Conservation (phyloP, 2,113 vertebrate species). For the Parus major region DNA sequence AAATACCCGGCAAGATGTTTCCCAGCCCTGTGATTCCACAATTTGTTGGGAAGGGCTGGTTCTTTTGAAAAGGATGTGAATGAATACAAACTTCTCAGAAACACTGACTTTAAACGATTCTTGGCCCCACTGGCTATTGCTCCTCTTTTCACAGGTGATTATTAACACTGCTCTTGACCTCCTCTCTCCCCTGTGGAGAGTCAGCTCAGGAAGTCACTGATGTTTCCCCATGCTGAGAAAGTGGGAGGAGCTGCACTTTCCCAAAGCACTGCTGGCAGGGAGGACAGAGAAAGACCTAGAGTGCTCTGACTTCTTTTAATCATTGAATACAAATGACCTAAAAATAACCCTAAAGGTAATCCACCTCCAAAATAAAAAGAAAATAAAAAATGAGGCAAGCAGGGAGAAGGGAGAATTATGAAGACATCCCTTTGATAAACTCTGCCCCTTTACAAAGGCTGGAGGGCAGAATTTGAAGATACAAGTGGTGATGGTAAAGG, state of each 20-base stretch:
- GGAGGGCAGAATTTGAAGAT: background rate
- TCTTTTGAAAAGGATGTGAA: background rate
- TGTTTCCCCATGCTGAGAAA: slow-evolving; percentile 23
- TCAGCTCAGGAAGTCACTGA: slow-evolving; percentile 37
- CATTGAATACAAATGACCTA: background rate
- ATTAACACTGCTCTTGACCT: slow-evolving; percentile 52
- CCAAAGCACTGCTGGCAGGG: background rate
- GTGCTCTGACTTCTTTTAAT: background rate
- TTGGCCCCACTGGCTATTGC: background rate
- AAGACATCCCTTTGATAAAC: background rate
- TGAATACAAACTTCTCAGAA: background rate
- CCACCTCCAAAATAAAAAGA: background rate
- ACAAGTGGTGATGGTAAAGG: background rate
- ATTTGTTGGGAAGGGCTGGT: background rate
- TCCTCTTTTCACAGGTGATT: slow-evolving; percentile 17
- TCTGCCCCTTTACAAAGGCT: background rate
- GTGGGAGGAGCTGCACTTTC: background rate
- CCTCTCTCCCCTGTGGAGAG: background rate
- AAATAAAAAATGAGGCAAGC: background rate
- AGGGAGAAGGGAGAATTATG: background rate
- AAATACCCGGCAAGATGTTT: background rate
- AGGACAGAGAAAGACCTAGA: background rate
- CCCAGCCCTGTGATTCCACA: background rate
- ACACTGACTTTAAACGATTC: background rate
- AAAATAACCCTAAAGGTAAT: background rate